Evolutionary conservation across 2,888 invertebrate species (phyloP), one percentile per base, ranked within the genome.

Genomic region (Drosophila subsilvestris): DNA sequence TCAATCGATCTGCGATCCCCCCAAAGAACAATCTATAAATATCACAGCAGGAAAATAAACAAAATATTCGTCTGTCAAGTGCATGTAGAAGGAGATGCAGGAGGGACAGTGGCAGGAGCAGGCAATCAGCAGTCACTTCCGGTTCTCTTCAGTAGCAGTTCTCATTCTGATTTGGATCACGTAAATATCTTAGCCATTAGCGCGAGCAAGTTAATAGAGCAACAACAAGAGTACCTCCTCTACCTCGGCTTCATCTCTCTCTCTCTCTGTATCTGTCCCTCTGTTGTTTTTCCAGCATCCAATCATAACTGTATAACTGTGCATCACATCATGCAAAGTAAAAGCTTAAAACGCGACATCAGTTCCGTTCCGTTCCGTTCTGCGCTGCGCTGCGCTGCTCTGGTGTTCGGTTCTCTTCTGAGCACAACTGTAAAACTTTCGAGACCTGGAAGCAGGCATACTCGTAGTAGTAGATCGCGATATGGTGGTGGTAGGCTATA

Each of bases 151-250:
- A 45, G 47, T 47, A 45, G n/a, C 12, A 51, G 47, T 58, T 45
- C 14, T 12, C 9, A 44, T 62, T 63, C 49, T 25, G 44, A 42
- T 42, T 48, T 29, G 18, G 43, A 42, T 18, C 42, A 42, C 58
- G 58, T 63, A 72, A 83, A 74, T 74, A 63, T 70, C 67, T 60
- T 78, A 61, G 65, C 76, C 79, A 37, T 71, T 77, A 66, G 63
- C 71, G 65, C 49, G 57, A 69, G 61, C 83, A 65, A 78, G 78
- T 86, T 86, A 86, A 83, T 82, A 83, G 81, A 82, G 86, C 81
- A 82, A 83, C 78, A 80, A 81, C 76, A 72, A 79, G 74, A 78
- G 74, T 75, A 63, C 37, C 32, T 5, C 32, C n/a, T 7, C 37
- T 37, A 7, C 2, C 37, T 7, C 2, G 2, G 14, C 37, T n/a